A percentile compares a stretch with the other conserved stretches of the same genome.
phyloP scores from a whole-genome alignment of 2,113 vertebrate genomes.

The Balaenoptera acutorostrata region DNA sequence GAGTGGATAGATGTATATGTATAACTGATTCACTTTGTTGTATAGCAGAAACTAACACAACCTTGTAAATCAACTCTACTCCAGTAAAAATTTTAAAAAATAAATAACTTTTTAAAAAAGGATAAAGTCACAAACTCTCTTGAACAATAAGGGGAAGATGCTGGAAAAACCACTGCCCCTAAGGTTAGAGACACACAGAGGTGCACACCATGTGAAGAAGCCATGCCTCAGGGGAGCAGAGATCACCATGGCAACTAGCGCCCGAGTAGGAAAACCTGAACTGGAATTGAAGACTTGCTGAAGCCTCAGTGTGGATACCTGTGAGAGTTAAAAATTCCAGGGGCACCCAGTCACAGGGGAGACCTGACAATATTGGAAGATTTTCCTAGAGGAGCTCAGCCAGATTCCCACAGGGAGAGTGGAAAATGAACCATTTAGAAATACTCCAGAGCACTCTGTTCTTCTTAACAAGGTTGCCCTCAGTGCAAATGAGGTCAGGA shows the following conservation, averaged over 20 bases:
- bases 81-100: background rate
- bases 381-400: background rate
- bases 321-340: background rate
- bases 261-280: background rate
- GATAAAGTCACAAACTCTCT: background rate
- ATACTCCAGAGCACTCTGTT: background rate
- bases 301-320: background rate
- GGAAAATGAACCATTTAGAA: background rate
- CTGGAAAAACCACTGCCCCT: background rate
- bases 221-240: background rate
- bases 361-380: background rate
- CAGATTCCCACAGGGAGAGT: background rate
- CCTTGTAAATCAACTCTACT: background rate
- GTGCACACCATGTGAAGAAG: too few relatives aligned
- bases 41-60: background rate
- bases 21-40: background rate
- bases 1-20: background rate
- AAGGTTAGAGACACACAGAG: background rate
- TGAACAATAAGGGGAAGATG: background rate
- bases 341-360: background rate
- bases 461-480: background rate
- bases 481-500: background rate
- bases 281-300: background rate
- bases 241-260: background rate
- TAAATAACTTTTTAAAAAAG: background rate